phyloP scores from a whole-genome alignment of 2,888 invertebrate genomes.

The Willowsia nigromaculata region DNA sequence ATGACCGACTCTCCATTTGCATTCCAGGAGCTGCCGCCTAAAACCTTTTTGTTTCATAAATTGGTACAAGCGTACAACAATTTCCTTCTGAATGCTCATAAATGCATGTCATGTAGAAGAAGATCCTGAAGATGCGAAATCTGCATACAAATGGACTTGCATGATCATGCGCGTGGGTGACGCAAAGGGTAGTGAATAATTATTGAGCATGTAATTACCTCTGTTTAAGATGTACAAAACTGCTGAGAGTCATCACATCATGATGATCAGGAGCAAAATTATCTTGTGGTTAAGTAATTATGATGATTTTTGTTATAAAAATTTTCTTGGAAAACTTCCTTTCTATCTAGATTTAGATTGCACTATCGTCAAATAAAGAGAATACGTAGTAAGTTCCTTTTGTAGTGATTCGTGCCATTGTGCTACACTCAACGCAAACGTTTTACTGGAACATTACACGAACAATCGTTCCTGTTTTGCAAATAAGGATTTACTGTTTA shows the following conservation, averaged over 20 bases:
- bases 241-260: background rate
- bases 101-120: conserved; percentile 7
- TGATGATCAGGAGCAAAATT: background rate
- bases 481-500: background rate
- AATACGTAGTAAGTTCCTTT: no score
- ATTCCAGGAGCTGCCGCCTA: conserved; percentile 24
- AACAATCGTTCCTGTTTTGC: background rate
- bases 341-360: background rate
- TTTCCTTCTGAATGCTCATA: background rate
- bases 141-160: conserved; percentile 54
- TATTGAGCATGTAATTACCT: conserved; percentile 52
- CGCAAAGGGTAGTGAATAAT: conserved; percentile 33
- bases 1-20: background rate
- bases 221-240: conserved; percentile 11
- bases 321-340: background rate
- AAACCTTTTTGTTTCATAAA: background rate
- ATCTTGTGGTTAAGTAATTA: background rate
- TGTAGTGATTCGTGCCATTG: no score
- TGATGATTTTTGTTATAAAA: background rate
- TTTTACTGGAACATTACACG: background rate
- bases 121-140: background rate
- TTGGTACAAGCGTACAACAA: background rate
- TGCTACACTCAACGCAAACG: no score
- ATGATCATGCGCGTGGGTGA: conserved; percentile 31
- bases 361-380: no score